Percentiles rank a stretch among this genome's conserved stretches.
Evolutionary conservation across 2,797 vertebrate genomes (phyloP).

Genomic region (Astyanax mexicanus): DNA sequence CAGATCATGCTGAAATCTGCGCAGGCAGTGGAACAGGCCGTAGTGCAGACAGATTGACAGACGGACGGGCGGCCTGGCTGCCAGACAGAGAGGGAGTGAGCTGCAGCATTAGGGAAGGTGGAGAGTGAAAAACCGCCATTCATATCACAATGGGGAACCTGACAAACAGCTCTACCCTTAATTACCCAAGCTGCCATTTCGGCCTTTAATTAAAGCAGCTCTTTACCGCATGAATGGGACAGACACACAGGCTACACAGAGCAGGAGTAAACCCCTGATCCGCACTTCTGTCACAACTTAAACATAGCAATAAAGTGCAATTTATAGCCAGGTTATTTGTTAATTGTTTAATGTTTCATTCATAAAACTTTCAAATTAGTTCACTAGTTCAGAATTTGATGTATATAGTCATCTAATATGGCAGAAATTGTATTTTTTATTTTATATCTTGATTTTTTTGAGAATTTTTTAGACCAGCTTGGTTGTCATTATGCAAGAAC

Average conservation of each 20-base stretch:
- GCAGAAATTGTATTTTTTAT: no score
- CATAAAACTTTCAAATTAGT: no score
- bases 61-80: constrained; percentile 46
- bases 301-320: background rate
- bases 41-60: constrained; percentile 25
- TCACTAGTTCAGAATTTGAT: no score
- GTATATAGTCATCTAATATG: no score
- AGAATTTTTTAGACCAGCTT: no score
- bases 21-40: background rate
- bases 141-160: constrained; percentile 57
- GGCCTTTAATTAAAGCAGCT: constrained; percentile 50
- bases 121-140: constrained; percentile 56
- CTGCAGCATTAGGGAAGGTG: constrained; percentile 52
- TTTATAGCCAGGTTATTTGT: background rate
- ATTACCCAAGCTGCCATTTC: constrained; percentile 64
- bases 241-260: background rate
- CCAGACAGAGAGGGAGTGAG: constrained; percentile 47
- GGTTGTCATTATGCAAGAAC: no score
- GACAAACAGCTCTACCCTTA: constrained; percentile 59
- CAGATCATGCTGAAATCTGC: background rate
- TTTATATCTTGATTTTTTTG: background rate
- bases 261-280: background rate
- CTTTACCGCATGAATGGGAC: constrained; percentile 18
- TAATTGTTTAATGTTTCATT: background rate
- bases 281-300: background rate